Evolutionary conservation across 2,797 vertebrate genomes (phyloP), one percentile per base, ranked within the genome.

Genomic region (Urosaurus nigricauda): DNA sequence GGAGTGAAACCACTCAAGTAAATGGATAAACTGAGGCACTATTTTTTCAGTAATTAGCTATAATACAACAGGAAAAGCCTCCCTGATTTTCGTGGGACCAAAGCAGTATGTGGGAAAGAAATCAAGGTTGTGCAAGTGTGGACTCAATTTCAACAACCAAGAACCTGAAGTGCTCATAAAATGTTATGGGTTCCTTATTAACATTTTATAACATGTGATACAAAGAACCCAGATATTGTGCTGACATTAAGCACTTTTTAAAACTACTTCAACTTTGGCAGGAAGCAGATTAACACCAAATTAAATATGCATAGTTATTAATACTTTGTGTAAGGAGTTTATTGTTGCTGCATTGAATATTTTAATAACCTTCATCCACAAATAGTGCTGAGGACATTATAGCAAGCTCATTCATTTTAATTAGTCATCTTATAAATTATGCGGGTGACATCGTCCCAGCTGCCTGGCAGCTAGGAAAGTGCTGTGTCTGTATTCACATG

Each of bases 351-450:
- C 68, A 94, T 35, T 94, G 75, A 96, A 94, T 95, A 95, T 93
- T 95, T 96, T 95, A 95, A 96, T 95, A 96, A 95, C 85, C 87
- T 95, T 89, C 90, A 90, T 73, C 35, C 37, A 83, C 83, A 97
- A 94, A 96, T 86, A 94, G 87, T 92, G 86, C 84, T 94, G 77
- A 84, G 87, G 93, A 93, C 35, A 53, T 91, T 92, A 94, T 56
- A 93, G 87, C 29, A 89, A 95, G 85, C 90, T 94, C 91, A 96
- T 96, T 97, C 88, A 93, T 96, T 97, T 96, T 97, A 97, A 97
- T 97, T 97, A 97, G 89, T 94, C 81, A 87, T 95, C 78, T 93
- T 96, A 95, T 94, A 96, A 97, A 96, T 95, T 95, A 96, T 91
- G 91, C 0, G 19, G 94, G 83, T 93, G 93, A 95, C 93, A 95